Evolutionary conservation across 1,140 invertebrate genomes (phyloP).

Genomic region (Scylla paramamosain): DNA sequence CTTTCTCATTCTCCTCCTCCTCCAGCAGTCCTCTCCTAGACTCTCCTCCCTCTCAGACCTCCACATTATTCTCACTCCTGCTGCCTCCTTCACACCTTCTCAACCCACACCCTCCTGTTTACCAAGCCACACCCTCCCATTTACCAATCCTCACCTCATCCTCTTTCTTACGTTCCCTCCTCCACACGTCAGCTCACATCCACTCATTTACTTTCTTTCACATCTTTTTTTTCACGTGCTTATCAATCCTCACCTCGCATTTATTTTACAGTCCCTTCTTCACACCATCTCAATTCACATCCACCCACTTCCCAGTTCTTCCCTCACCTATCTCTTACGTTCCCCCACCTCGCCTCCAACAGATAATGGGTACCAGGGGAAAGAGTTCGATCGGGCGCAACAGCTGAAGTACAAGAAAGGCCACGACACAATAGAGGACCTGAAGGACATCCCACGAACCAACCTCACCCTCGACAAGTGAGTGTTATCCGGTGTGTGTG

Average conservation of each 20-base stretch:
- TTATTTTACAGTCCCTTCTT: background rate
- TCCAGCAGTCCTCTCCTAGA: no score
- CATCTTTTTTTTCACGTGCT: background rate
- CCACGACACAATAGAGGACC: constrained; percentile 89
- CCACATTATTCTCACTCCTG: no score
- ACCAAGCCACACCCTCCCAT: no score
- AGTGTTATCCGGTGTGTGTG: constrained; percentile 79
- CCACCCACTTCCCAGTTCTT: background rate
- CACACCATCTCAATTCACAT: background rate
- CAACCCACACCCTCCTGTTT: no score
- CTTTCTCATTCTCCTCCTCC: background rate
- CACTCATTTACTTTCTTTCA: background rate
- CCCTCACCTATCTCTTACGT: background rate
- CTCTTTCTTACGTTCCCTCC: background rate
- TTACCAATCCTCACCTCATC: no score
- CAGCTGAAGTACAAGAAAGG: constrained; percentile 83
- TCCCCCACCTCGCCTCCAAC: constrained; percentile 25
- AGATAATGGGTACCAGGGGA: constrained; percentile 91
- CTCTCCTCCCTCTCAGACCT: no score
- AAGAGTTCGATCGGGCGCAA: constrained; percentile 85
- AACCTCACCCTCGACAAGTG: constrained; percentile 94
- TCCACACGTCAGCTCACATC: background rate
- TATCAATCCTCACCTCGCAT: background rate
- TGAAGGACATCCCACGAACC: constrained; percentile 93
- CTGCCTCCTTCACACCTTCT: no score